Percentiles rank a stretch among this genome's conserved stretches.
Conservation (phyloP, 2,888 invertebrate genomes). For the Zygogramma bicolorata region DNA sequence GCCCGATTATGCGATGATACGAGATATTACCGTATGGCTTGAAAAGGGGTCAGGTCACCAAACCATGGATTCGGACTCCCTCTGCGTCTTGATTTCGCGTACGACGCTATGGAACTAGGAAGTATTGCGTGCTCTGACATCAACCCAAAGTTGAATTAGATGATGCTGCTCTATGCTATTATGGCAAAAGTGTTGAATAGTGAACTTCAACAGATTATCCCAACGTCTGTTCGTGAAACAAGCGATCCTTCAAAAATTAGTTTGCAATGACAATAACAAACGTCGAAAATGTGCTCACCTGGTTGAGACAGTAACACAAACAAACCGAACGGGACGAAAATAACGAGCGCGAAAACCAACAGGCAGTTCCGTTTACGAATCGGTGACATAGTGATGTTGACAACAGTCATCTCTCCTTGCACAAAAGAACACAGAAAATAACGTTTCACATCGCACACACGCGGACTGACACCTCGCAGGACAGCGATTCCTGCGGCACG, state of each 20-base stretch:
- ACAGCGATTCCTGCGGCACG: background rate
- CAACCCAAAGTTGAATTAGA: no score
- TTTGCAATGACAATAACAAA: background rate
- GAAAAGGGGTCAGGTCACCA: no score
- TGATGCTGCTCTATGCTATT: no score
- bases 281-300: slow-evolving; percentile 60
- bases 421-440: background rate
- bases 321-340: slow-evolving; percentile 72
- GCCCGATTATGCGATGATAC: no score
- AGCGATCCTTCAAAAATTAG: background rate
- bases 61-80: no score
- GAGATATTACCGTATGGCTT: no score
- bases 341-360: slow-evolving; percentile 69
- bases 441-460: background rate
- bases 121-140: no score
- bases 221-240: no score
- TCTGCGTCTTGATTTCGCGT: no score
- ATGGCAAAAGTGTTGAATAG: no score
- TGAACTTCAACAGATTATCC: no score
- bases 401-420: slow-evolving; percentile 58
- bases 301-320: slow-evolving; percentile 69
- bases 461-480: background rate
- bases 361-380: slow-evolving; percentile 72
- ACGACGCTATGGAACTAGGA: no score
- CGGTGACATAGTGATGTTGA: slow-evolving; percentile 64